These are phyloP conservation scores for Dasysyrphus tricinctus DNA, from an alignment of 2,888 invertebrate species.

Conservation along the genomic window DNA sequence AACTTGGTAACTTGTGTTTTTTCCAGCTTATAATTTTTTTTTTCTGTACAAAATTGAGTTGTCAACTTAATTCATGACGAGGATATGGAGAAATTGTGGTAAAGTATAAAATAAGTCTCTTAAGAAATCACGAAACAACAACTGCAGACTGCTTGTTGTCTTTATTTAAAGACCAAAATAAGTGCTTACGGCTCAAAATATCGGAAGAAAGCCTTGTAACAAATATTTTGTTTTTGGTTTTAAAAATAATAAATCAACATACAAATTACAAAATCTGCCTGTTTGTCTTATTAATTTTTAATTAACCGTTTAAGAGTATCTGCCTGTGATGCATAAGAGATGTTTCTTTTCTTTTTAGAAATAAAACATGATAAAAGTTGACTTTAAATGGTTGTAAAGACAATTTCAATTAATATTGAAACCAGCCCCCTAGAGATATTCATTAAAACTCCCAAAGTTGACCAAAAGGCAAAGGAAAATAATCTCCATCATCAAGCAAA, in stretches of 20 bases:
- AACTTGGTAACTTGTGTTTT: too few species aligned
- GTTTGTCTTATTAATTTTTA: background rate
- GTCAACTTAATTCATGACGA: too few species aligned
- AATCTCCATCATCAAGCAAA: background rate
- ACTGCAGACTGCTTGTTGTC: too few species aligned
- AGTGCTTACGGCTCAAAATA: too few species aligned
- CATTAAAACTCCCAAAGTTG: background rate
- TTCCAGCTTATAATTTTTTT: too few species aligned
- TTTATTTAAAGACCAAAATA: too few species aligned
- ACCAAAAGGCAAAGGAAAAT: background rate
- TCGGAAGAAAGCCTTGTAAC: too few species aligned
- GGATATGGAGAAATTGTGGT: too few species aligned
- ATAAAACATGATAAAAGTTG: slow-evolving; percentile 1
- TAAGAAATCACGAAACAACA: too few species aligned
- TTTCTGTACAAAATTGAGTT: too few species aligned
- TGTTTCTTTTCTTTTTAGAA: background rate
- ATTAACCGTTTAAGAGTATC: background rate
- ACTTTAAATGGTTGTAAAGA: slow-evolving; percentile 10
- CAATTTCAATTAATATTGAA: slow-evolving; percentile 27
- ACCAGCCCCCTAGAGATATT: slow-evolving; percentile 11
- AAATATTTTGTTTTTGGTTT: too few species aligned
- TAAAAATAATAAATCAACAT: background rate
- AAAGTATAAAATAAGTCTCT: too few species aligned
- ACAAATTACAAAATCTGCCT: background rate
- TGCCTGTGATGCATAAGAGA: background rate